A percentile compares a stretch with the other conserved stretches of the same genome.
phyloP scores from a whole-genome alignment of 2,113 vertebrate species.

The Tyrannus savana region DNA sequence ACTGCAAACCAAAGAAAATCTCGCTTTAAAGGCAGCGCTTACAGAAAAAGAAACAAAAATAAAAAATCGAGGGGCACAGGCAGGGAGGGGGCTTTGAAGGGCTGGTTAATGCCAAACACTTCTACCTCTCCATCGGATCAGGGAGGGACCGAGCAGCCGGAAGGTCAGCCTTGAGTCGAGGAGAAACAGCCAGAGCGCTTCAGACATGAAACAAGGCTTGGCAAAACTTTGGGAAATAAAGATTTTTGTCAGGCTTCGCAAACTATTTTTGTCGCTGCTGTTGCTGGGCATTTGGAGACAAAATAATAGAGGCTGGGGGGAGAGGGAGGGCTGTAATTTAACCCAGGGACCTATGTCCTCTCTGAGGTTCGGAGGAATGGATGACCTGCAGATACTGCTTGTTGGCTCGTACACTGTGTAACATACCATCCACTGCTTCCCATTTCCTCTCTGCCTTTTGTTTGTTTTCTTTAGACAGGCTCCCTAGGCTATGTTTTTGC shows the following conservation, averaged over 20 bases:
- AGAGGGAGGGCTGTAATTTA: background rate
- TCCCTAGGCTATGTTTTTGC: conserved; percentile 14
- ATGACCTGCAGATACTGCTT: conserved; percentile 16
- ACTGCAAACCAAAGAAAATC: conserved; percentile 8
- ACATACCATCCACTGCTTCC: conserved; percentile 8
- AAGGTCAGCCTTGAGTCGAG: background rate
- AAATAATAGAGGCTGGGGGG: background rate
- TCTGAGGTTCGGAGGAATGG: background rate
- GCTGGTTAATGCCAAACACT: background rate
- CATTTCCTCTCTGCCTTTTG: conserved; percentile 37
- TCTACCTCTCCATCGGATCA: background rate
- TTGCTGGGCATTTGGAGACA: conserved; percentile 28
- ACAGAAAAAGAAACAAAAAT: background rate
- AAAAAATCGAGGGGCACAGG: background rate
- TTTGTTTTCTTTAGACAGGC: conserved; percentile 1
- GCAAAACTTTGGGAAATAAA: conserved; percentile 1
- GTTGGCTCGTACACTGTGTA: conserved; percentile 19
- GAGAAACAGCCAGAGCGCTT: background rate
- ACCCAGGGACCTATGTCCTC: background rate
- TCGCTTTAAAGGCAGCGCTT: background rate
- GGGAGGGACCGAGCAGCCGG: background rate
- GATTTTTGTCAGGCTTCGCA: conserved; percentile 14
- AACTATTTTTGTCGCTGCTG: conserved; percentile 26
- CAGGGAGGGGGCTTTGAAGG: background rate
- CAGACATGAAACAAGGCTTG: conserved; percentile 3